Evolutionary conservation across 1,140 invertebrate genomes (phyloP).

Genomic region (Drosophila trapezifrons): DNA sequence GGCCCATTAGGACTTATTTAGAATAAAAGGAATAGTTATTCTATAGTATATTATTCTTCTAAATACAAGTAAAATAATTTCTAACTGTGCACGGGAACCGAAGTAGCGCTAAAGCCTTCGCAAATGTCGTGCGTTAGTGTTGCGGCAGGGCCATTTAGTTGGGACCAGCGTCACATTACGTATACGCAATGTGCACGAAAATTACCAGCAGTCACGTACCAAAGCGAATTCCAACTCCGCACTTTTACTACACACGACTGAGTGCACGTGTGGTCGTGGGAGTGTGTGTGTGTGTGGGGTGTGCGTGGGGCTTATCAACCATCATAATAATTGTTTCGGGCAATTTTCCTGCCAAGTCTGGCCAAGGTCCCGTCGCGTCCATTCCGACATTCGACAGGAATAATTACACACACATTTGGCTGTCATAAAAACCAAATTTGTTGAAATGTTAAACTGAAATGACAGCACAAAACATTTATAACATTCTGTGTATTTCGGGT

Average conservation of each 20-base stretch:
- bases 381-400: constrained; percentile 52
- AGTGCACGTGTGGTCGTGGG: constrained; percentile 20
- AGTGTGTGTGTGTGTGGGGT: constrained; percentile 27
- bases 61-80: not conserved
- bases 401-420: constrained; percentile 50
- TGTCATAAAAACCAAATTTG: constrained; percentile 51
- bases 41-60: not conserved
- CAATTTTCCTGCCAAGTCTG: constrained; percentile 32
- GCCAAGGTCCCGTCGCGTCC: constrained; percentile 36
- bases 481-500: constrained; percentile 21
- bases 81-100: not conserved
- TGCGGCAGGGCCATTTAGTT: constrained; percentile 55
- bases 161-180: constrained; percentile 40
- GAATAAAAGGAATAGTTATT: too few species aligned
- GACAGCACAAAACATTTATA: constrained; percentile 27
- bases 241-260: constrained; percentile 47
- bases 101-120: constrained; percentile 31
- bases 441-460: constrained; percentile 44
- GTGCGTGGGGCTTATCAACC: constrained; percentile 33
- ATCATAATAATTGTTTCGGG: constrained; percentile 64
- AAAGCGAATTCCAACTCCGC: constrained; percentile 46
- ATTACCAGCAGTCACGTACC: constrained; percentile 45
- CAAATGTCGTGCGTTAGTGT: constrained; percentile 44
- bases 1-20: too few species aligned
- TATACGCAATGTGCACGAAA: constrained; percentile 61